These are phyloP conservation scores for Monopis laevigella DNA, from an alignment of 2,888 invertebrate species.

Conservation along the genomic window DNA sequence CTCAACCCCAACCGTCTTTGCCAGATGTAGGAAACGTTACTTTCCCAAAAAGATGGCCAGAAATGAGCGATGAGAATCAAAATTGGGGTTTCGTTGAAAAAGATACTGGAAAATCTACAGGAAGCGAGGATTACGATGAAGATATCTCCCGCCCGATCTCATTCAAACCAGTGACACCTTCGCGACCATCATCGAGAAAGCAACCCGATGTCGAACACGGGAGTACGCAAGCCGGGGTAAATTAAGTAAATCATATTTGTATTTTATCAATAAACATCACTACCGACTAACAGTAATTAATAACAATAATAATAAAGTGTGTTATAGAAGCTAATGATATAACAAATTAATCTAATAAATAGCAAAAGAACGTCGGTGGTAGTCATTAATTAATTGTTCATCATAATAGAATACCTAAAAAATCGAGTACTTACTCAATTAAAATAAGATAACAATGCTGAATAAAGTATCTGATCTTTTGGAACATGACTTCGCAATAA, in stretches of 20 bases:
- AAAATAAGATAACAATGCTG: too few relatives aligned
- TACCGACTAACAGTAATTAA: too few relatives aligned
- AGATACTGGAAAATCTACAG: background rate
- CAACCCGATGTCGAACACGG: constrained; percentile 30
- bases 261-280: background rate
- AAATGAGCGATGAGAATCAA: constrained; percentile 17
- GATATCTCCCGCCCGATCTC: constrained; percentile 10
- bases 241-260: constrained; percentile 11
- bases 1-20: background rate
- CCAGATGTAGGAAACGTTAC: constrained; percentile 16
- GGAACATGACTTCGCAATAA: too few relatives aligned
- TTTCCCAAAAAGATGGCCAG: constrained; percentile 10
- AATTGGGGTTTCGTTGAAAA: constrained; percentile 15
- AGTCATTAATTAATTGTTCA: too few relatives aligned
- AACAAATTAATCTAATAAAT: too few relatives aligned
- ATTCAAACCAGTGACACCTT: constrained; percentile 23
- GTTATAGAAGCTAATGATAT: too few relatives aligned
- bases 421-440: too few relatives aligned
- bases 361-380: too few relatives aligned
- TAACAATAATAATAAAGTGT: too few relatives aligned
- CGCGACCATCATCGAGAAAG: constrained; percentile 23
- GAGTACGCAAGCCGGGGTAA: constrained; percentile 19
- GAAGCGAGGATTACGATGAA: constrained; percentile 8
- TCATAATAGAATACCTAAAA: too few relatives aligned
- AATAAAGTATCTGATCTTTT: too few relatives aligned